A percentile compares a stretch with the other conserved stretches of the same genome.
phyloP scores from a whole-genome alignment of 1,140 invertebrate species.

The Notospermus geniculatus region DNA sequence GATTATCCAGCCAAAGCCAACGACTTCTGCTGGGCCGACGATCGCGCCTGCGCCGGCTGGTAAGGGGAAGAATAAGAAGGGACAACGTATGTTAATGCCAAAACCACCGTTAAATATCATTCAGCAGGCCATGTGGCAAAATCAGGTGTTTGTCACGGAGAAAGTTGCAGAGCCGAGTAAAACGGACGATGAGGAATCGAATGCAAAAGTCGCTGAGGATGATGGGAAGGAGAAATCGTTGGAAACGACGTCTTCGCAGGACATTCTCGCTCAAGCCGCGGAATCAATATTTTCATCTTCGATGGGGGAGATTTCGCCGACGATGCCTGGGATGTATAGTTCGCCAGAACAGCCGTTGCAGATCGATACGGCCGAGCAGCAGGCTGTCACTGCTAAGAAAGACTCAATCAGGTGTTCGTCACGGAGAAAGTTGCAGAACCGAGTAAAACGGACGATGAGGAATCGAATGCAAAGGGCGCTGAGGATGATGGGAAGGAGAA shows the following conservation, averaged over 20 bases:
- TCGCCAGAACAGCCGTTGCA: slow-evolving; percentile 10
- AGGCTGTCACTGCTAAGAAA: not conserved
- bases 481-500: not conserved
- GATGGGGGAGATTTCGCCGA: slow-evolving; percentile 31
- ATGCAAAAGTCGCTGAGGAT: not conserved
- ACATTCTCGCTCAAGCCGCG: slow-evolving; percentile 55
- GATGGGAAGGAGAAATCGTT: not conserved
- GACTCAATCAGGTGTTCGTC: not conserved
- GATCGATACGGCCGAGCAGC: not conserved
- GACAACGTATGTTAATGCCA: slow-evolving; percentile 23
- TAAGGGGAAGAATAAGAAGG: slow-evolving; percentile 10
- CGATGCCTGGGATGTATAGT: slow-evolving; percentile 31
- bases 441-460: not conserved
- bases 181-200: not conserved
- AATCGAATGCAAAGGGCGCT: not conserved
- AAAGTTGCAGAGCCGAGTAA: not conserved
- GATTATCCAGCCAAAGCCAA: not conserved
- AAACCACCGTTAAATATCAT: slow-evolving; percentile 18
- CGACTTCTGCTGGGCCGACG: not conserved
- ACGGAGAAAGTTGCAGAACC: not conserved
- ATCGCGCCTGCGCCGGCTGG: not conserved
- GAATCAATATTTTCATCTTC: slow-evolving; percentile 52
- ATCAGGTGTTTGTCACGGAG: not conserved
- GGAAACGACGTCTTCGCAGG: slow-evolving; percentile 26
- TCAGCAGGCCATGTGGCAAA: not conserved